Percentiles rank a stretch among this genome's conserved stretches.
Evolutionary conservation across 2,113 vertebrate species (phyloP).

Genomic region (Eurypyga helias): DNA sequence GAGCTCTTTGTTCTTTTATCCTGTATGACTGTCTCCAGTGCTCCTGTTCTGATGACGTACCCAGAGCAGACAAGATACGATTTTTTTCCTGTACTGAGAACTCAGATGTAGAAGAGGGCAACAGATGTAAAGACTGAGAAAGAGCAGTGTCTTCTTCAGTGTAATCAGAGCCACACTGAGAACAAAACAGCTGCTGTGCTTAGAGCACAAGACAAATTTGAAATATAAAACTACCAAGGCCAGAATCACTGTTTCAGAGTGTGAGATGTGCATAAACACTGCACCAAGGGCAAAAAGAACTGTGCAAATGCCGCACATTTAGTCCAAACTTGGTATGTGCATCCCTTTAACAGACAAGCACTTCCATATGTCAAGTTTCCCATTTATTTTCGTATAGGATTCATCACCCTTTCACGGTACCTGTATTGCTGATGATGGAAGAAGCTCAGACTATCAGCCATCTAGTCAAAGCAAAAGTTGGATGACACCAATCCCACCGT

Average conservation of each 20-base stretch:
- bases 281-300: not conserved
- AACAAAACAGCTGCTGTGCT: not conserved
- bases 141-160: not conserved
- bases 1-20: not conserved
- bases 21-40: fast-evolving
- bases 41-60: not conserved
- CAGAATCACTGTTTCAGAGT: not conserved
- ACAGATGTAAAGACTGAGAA: not conserved
- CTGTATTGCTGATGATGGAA: fast-evolving
- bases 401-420: not conserved
- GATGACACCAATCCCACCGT: not conserved
- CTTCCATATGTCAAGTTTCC: not conserved
- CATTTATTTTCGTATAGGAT: not conserved
- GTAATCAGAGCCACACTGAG: not conserved
- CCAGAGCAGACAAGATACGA: too few species aligned
- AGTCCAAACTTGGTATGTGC: not conserved
- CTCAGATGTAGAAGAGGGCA: not conserved
- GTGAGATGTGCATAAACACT: too few species aligned
- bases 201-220: not conserved
- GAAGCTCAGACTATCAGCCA: not conserved
- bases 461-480: not conserved
- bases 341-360: not conserved
- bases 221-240: not conserved
- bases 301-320: not conserved
- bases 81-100: not conserved